Evolutionary conservation across 1,140 invertebrate genomes (phyloP).

Genomic region (Trinorchestia longiramus): DNA sequence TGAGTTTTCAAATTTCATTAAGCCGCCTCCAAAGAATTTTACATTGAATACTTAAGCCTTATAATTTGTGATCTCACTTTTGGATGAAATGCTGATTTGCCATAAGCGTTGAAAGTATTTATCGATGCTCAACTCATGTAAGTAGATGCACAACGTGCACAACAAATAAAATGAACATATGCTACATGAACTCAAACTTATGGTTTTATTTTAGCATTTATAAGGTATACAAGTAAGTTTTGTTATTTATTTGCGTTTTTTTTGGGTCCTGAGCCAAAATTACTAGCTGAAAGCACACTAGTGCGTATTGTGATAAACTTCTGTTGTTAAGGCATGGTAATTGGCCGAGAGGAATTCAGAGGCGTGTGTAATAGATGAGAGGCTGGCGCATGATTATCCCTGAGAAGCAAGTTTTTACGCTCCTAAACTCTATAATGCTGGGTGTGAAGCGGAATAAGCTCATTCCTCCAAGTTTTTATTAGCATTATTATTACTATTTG

Average conservation of each 20-base stretch:
- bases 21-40: no score
- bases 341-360: neutral
- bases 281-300: neutral
- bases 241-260: neutral
- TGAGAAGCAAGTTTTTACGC: neutral
- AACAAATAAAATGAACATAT: neutral
- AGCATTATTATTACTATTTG: neutral
- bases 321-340: neutral
- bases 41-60: no score
- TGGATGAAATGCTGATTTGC: no score
- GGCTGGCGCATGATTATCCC: neutral
- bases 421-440: neutral
- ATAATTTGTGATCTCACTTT: no score
- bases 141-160: no score
- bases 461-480: neutral
- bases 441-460: neutral
- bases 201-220: neutral
- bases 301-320: neutral
- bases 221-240: neutral
- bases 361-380: neutral
- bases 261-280: neutral
- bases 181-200: neutral
- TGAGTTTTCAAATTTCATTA: no score
- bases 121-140: no score
- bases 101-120: no score